Conservation (phyloP, 2,888 invertebrate species). For the Vesta saturnalis region DNA sequence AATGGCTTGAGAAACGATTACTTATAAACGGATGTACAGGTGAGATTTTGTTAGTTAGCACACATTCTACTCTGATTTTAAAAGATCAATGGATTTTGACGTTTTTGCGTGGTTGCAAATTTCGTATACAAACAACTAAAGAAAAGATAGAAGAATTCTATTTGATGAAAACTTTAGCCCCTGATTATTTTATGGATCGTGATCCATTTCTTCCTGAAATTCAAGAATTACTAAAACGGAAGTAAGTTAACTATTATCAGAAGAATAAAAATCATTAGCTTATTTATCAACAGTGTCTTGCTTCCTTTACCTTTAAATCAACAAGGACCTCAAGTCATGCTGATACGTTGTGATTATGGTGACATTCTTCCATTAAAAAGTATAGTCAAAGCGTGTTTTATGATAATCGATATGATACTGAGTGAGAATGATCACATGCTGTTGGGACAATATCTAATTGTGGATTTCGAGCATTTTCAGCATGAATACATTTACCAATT, state of each 20-base stretch:
- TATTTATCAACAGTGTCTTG: not conserved
- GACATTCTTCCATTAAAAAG: not conserved
- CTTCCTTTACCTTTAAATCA: not conserved
- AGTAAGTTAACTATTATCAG: conserved; percentile 22
- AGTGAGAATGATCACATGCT: not conserved
- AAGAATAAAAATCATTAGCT: not conserved
- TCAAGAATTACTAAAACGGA: conserved; percentile 8
- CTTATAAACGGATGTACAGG: conserved; percentile 58
- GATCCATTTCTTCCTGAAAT: conserved; percentile 24
- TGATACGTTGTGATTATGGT: not conserved
- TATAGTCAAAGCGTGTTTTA: not conserved
- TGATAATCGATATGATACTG: not conserved
- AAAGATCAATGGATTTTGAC: conserved; percentile 20
- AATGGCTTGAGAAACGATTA: conserved; percentile 67
- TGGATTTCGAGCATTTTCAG: not conserved
- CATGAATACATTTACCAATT: not conserved
- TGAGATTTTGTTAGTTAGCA: not conserved
- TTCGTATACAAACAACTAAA: conserved; percentile 29
- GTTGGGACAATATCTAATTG: not conserved
- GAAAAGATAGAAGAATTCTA: conserved; percentile 30
- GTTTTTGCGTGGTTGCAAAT: conserved; percentile 28
- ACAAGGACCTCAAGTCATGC: not conserved
- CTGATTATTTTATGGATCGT: conserved; percentile 17
- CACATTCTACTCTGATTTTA: conserved; percentile 11
- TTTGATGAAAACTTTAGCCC: conserved; percentile 9